Evolutionary conservation across 2,113 vertebrate species (phyloP).

Genomic region (Deroptyus accipitrinus): DNA sequence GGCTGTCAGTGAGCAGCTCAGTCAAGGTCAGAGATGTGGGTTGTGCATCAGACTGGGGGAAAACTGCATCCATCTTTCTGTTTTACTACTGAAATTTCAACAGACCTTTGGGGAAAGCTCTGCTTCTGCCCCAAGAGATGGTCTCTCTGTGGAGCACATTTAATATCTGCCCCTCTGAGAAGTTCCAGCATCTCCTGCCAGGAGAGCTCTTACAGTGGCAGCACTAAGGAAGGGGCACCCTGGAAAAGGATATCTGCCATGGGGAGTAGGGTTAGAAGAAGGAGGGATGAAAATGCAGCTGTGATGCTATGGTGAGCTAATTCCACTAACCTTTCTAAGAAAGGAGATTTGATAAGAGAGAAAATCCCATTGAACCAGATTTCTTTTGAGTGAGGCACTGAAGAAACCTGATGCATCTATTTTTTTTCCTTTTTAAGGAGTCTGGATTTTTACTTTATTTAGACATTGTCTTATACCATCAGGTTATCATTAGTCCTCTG

Average conservation of each 20-base stretch:
- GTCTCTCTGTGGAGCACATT: background rate
- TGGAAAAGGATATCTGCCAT: rapidly evolving
- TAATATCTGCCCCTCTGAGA: background rate
- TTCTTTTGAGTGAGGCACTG: background rate
- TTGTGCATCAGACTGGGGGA: background rate
- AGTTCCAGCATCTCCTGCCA: background rate
- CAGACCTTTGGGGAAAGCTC: background rate
- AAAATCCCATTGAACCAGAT: background rate
- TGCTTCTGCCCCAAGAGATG: background rate
- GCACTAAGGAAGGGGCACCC: rapidly evolving
- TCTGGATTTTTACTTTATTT: background rate
- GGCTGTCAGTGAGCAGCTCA: background rate
- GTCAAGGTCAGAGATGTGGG: rapidly evolving
- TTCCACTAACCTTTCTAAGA: background rate
- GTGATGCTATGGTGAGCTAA: background rate
- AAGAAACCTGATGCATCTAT: background rate
- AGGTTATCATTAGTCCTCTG: background rate
- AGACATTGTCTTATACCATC: background rate
- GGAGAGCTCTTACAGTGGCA: background rate
- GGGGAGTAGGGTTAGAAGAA: background rate
- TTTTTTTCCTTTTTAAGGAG: background rate
- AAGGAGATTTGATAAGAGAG: background rate
- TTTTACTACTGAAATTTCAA: background rate
- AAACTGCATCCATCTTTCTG: background rate
- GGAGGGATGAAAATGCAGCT: background rate